Percentiles rank a stretch among this genome's conserved stretches.
Evolutionary conservation across 2,797 vertebrate genomes (phyloP).

Genomic region (Saxicola maurus): DNA sequence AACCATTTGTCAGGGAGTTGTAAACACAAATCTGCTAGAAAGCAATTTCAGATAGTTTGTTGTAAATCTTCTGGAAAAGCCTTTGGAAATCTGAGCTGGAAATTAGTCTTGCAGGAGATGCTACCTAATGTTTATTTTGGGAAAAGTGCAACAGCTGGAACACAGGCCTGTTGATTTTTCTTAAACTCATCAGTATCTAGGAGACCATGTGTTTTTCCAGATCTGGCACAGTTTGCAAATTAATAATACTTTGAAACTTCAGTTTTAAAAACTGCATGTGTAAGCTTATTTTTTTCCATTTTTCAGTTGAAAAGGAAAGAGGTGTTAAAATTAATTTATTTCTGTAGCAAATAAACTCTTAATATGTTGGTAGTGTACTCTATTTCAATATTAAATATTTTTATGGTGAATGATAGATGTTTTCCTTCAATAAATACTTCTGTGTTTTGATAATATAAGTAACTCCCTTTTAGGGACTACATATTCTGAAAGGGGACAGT

Average conservation of each 20-base stretch:
- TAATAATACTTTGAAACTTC: not conserved
- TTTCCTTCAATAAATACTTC: not conserved
- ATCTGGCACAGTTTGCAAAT: not conserved
- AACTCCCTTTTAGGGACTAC: not conserved
- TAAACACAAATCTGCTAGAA: not conserved
- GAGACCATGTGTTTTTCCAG: not conserved
- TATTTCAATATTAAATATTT: not conserved
- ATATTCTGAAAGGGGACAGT: not conserved
- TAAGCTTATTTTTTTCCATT: not conserved
- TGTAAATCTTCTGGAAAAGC: not conserved
- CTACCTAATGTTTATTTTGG: slow-evolving; percentile 24
- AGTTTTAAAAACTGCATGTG: not conserved
- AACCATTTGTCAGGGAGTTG: not conserved
- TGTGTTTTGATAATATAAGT: not conserved
- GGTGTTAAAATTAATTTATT: not conserved
- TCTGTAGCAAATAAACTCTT: not conserved
- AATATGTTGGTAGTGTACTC: not conserved
- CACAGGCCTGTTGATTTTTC: not conserved
- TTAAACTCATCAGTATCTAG: not conserved
- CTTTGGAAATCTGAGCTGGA: slow-evolving; percentile 16
- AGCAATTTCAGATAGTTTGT: not conserved
- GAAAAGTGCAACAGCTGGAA: slow-evolving; percentile 11
- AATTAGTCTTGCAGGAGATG: slow-evolving; percentile 11
- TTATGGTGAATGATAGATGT: not conserved
- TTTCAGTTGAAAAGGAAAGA: not conserved